Percentiles rank a stretch among this genome's conserved stretches.
These are phyloP conservation scores for Boulengeromyrus knoepffleri DNA, from an alignment of 2,113 vertebrate genomes.

Conservation along the genomic window DNA sequence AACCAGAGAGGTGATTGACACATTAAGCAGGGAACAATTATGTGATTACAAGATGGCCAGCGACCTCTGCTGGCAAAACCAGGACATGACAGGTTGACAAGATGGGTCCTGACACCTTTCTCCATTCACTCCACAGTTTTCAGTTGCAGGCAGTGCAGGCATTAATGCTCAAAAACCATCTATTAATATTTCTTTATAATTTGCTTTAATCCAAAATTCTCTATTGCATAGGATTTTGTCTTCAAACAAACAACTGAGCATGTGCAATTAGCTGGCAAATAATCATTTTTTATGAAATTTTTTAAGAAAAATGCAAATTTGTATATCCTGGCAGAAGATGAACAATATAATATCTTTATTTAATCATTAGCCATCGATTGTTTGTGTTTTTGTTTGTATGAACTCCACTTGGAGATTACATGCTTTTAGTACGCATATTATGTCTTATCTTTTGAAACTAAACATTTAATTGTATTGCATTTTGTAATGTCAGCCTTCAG, in stretches of 20 bases:
- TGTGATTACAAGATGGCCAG: background rate
- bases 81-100: background rate
- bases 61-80: background rate
- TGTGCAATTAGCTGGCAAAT: background rate
- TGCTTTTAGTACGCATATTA: no score
- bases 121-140: background rate
- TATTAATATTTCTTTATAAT: background rate
- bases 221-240: background rate
- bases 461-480: background rate
- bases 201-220: background rate
- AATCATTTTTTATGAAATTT: background rate
- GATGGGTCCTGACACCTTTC: background rate
- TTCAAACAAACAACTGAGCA: background rate
- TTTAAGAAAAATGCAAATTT: background rate
- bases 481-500: background rate
- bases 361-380: background rate
- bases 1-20: background rate
- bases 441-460: background rate
- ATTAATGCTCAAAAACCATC: background rate
- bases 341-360: background rate
- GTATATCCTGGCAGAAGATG: background rate
- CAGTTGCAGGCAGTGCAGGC: background rate
- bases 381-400: background rate
- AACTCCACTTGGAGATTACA: background rate
- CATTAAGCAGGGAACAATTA: background rate